Conservation (phyloP, 1,140 invertebrate genomes). For the Elymnias hypermnestra region DNA sequence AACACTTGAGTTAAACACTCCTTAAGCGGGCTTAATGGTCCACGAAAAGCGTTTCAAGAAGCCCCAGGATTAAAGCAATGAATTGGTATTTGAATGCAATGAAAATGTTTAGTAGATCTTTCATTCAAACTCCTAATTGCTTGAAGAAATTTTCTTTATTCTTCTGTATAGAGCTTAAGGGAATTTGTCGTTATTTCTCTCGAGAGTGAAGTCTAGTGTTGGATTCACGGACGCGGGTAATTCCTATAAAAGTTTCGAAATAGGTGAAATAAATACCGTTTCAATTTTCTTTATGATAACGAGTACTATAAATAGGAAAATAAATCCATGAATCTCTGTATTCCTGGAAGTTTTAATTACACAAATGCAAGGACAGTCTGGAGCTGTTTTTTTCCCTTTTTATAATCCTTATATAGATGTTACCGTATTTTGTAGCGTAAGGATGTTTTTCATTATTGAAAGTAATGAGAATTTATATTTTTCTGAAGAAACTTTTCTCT, state of each 20-base stretch:
- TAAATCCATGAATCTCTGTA: too few relatives aligned
- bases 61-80: slow-evolving; percentile 16
- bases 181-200: slow-evolving; percentile 11
- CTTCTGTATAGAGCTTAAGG: slow-evolving; percentile 8
- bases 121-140: slow-evolving; percentile 23
- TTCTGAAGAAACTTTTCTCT: too few relatives aligned
- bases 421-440: too few relatives aligned
- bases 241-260: too few relatives aligned
- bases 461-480: too few relatives aligned
- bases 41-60: slow-evolving; percentile 15
- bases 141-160: slow-evolving; percentile 16
- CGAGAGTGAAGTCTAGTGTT: slow-evolving; percentile 2
- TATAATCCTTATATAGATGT: too few relatives aligned
- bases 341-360: slow-evolving; percentile 16
- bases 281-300: too few relatives aligned
- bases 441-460: too few relatives aligned
- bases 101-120: slow-evolving; percentile 13
- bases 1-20: slow-evolving; percentile 6
- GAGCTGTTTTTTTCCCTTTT: too few relatives aligned
- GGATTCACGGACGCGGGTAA: slow-evolving; percentile 4
- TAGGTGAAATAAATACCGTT: too few relatives aligned
- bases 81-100: slow-evolving; percentile 18
- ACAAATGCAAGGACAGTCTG: slow-evolving; percentile 6
- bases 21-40: slow-evolving; percentile 15
- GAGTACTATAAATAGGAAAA: too few relatives aligned